A percentile compares a stretch with the other conserved stretches of the same genome.
Evolutionary conservation across 2,888 invertebrate species (phyloP).

Genomic region (Anoplius nigerrimus): DNA sequence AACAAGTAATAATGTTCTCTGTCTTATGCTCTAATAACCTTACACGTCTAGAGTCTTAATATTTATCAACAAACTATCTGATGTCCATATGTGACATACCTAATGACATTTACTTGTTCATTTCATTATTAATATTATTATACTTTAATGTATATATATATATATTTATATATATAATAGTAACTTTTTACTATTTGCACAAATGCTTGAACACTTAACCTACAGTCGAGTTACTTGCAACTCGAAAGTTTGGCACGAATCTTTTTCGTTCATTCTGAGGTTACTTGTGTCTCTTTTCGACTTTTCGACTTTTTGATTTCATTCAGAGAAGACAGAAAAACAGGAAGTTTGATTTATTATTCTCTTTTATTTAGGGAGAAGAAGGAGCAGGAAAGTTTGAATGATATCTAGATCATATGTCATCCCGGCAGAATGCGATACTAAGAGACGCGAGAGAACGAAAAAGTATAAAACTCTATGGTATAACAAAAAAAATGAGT

Average conservation of each 20-base stretch:
- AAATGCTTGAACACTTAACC: conserved; percentile 35
- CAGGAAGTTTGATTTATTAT: conserved; percentile 1
- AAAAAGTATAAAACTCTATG: no score
- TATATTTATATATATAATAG: background rate
- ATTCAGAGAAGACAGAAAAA: conserved; percentile 2
- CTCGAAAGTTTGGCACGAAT: conserved; percentile 50
- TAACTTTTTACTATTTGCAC: background rate
- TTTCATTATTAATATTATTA: background rate
- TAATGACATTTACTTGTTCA: conserved; percentile 25
- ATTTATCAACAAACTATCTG: conserved; percentile 24
- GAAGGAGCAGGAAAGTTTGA: conserved; percentile 30
- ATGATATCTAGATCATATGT: no score
- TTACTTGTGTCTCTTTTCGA: conserved; percentile 36
- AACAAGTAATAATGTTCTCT: conserved; percentile 45
- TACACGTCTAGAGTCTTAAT: conserved; percentile 23
- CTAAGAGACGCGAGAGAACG: no score
- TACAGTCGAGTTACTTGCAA: conserved; percentile 34
- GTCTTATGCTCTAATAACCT: background rate
- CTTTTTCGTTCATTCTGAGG: conserved; percentile 25
- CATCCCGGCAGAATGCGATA: no score
- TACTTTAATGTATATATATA: background rate
- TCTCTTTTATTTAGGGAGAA: conserved; percentile 34
- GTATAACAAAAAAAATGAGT: no score
- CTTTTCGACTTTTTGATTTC: conserved; percentile 37
- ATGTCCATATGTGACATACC: conserved; percentile 23